Evolutionary conservation across 1,140 invertebrate genomes (phyloP).

Genomic region (Agraylea sexmaculata): DNA sequence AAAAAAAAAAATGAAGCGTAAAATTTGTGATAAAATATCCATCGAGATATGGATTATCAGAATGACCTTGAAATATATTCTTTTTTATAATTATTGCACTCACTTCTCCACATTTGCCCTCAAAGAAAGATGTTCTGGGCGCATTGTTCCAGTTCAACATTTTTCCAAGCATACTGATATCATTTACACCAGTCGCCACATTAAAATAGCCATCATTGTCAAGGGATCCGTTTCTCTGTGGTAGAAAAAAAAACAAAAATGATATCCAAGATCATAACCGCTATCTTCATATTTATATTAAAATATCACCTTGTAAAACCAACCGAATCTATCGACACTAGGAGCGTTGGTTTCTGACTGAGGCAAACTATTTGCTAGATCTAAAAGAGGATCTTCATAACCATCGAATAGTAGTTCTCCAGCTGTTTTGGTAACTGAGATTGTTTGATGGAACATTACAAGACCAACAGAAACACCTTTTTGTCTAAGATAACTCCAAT

Average conservation of each 20-base stretch:
- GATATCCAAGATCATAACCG: neutral
- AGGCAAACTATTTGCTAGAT: constrained; percentile 47
- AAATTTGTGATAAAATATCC: too few relatives aligned
- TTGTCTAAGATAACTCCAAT: constrained; percentile 42
- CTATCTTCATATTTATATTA: constrained; percentile 20
- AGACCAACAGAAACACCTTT: constrained; percentile 44
- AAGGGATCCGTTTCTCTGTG: constrained; percentile 59
- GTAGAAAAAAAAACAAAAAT: neutral
- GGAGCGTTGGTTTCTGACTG: constrained; percentile 39
- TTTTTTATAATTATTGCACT: too few relatives aligned
- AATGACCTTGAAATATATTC: too few relatives aligned
- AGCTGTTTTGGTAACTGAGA: constrained; percentile 52
- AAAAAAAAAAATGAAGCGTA: neutral
- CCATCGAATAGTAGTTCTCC: constrained; percentile 68
- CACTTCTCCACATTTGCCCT: constrained; percentile 41
- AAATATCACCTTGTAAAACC: constrained; percentile 62
- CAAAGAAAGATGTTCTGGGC: constrained; percentile 46
- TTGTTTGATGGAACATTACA: constrained; percentile 35
- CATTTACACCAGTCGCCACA: constrained; percentile 52
- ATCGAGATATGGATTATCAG: too few relatives aligned
- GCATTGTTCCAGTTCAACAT: constrained; percentile 56
- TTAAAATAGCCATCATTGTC: constrained; percentile 61
- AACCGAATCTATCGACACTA: constrained; percentile 61
- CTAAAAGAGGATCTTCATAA: constrained; percentile 57
- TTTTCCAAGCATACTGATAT: constrained; percentile 49